Evolutionary conservation across 2,113 vertebrate genomes (phyloP), one percentile per base, ranked within the genome.

Genomic region (Notarius lentiginosus): DNA sequence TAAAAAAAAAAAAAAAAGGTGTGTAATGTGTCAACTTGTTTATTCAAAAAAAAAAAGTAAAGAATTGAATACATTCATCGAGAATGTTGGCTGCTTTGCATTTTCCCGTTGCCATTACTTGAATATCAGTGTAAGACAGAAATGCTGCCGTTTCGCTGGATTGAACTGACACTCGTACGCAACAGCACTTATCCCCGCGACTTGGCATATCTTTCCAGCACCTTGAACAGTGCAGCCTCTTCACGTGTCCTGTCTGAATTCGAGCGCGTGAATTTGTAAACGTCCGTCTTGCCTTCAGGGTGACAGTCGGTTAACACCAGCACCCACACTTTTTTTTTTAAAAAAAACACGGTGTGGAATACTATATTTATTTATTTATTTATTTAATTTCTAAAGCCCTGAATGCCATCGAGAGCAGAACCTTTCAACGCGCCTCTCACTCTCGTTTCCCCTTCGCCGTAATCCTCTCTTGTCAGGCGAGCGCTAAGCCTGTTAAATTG

Each of bases 401-500:
- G 60, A 51, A 85, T n/a, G 58, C 60, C 24, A 91, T 90, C 80
- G 30, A 51, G 81, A 91, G 90, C 91, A 91, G 53, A 53, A 63
- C 73, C 61, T 56, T 88, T 81, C 88, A 88, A 89, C 83, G 89
- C 91, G 77, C 88, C 87, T 92, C 89, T 87, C 85, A 88, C 90
- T 91, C 89, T 76, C 91, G 88, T 90, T 93, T 91, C 91, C 91
- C 65, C 84, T 87, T 83, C 86, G 83, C 85, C 82, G 84, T 93
- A 93, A 94, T 93, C 93, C 94, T 88, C 82, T 92, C 41, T n/a
- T 22, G 30, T 58, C 92, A 89, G 88, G 89, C 92, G 90, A 84
- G 90, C 92, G 82, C 90, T 93, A 93, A 94, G 92, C 92, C 91
- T 93, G 90, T 93, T 94, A 92, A 86, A 91, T 91, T 90, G 87